Conservation (phyloP, 2,888 invertebrate species). For the Polydrusus cervinus region DNA sequence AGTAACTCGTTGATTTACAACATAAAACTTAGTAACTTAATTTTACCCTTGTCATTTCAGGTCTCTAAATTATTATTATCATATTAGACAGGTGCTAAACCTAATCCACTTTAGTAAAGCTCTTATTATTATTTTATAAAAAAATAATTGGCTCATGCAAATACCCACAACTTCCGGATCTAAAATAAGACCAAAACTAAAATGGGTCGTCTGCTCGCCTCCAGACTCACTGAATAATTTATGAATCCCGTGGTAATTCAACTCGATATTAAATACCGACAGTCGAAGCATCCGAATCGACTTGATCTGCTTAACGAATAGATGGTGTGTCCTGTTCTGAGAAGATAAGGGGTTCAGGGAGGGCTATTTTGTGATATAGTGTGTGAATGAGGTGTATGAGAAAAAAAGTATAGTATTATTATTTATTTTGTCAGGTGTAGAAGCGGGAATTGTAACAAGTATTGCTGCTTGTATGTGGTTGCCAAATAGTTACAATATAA, state of each 20-base stretch:
- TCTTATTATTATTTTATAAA: background rate
- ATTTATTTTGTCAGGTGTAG: constrained; percentile 7
- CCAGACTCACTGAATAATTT: constrained; percentile 58
- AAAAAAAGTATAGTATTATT: background rate
- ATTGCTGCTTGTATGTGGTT: no score
- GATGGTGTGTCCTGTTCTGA: constrained; percentile 33
- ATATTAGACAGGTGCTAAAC: background rate
- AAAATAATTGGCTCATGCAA: background rate
- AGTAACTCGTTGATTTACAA: no score
- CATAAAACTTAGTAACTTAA: no score
- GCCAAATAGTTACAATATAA: no score
- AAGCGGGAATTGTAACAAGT: background rate
- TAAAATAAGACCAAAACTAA: constrained; percentile 27
- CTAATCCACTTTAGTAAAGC: background rate
- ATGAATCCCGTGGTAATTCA: constrained; percentile 53
- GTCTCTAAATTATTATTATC: no score
- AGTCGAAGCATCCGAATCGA: constrained; percentile 23
- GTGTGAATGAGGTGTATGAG: background rate
- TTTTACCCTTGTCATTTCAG: no score
- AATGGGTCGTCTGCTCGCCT: constrained; percentile 20
- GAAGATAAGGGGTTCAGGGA: constrained; percentile 15
- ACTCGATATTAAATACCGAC: constrained; percentile 60
- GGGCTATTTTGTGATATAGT: constrained; percentile 3
- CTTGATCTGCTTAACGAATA: constrained; percentile 37
- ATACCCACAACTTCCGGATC: background rate